Percentiles rank a stretch among this genome's conserved stretches.
phyloP scores from a whole-genome alignment of 2,888 invertebrate species.

The Lamellibrachia satsuma region DNA sequence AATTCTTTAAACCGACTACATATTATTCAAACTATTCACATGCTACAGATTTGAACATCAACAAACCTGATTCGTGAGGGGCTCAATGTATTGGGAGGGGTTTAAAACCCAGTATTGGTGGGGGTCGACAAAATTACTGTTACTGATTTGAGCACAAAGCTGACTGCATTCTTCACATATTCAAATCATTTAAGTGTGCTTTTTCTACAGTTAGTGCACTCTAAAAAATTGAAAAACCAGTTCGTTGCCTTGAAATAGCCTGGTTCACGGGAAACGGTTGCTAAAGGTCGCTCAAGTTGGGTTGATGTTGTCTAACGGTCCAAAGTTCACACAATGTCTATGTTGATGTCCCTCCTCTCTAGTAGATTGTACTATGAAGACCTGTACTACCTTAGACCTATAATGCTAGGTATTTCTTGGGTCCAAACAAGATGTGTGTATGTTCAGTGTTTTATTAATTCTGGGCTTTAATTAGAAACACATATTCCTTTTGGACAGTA shows the following conservation, averaged over 20 bases:
- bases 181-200: background rate
- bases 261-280: background rate
- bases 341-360: background rate
- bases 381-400: background rate
- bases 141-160: background rate
- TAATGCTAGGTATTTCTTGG: background rate
- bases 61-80: too few relatives aligned
- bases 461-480: background rate
- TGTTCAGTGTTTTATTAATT: background rate
- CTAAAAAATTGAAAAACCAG: background rate
- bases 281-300: background rate
- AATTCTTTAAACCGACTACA: too few relatives aligned
- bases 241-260: background rate
- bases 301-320: background rate
- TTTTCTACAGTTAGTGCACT: background rate
- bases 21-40: too few relatives aligned
- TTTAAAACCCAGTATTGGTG: background rate
- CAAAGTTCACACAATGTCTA: background rate
- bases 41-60: too few relatives aligned
- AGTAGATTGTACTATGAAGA: background rate
- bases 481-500: background rate
- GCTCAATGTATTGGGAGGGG: too few relatives aligned
- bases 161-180: background rate
- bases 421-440: background rate
- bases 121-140: background rate